Conservation (phyloP, 2,888 invertebrate genomes). For the Drosophila neonasuta region DNA sequence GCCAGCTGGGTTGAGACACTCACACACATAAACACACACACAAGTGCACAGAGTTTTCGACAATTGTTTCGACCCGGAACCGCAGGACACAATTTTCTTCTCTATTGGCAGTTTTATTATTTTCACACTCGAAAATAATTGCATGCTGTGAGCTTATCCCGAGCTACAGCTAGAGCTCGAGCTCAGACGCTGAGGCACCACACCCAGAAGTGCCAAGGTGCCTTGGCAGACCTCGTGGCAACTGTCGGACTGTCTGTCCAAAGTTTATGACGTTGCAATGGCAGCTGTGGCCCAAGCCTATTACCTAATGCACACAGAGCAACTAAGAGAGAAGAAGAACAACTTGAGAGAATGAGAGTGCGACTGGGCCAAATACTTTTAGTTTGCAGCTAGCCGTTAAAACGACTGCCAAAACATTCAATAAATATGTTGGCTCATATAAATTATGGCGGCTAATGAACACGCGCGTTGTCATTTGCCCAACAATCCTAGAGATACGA, state of each 20-base stretch:
- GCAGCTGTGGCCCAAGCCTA: constrained; percentile 55
- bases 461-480: constrained; percentile 63
- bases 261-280: constrained; percentile 65
- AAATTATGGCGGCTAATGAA: constrained; percentile 76
- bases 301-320: constrained; percentile 52
- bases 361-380: constrained; percentile 12
- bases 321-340: too few relatives aligned
- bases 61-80: constrained; percentile 64
- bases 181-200: constrained; percentile 67
- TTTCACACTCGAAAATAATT: constrained; percentile 79
- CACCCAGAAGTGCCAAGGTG: constrained; percentile 64
- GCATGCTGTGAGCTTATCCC: constrained; percentile 75
- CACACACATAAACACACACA: constrained; percentile 13
- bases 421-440: constrained; percentile 78
- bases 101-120: constrained; percentile 74
- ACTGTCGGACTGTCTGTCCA: constrained; percentile 53
- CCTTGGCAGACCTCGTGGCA: constrained; percentile 64
- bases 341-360: background rate
- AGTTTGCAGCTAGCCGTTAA: constrained; percentile 61
- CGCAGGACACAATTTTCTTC: constrained; percentile 76
- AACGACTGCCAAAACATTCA: constrained; percentile 75
- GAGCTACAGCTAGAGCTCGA: constrained; percentile 28
- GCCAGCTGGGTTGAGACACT: constrained; percentile 54
- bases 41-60: constrained; percentile 56
- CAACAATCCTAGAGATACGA: constrained; percentile 40